phyloP scores from a whole-genome alignment of 2,888 invertebrate genomes.

The Salpingus planirostris region DNA sequence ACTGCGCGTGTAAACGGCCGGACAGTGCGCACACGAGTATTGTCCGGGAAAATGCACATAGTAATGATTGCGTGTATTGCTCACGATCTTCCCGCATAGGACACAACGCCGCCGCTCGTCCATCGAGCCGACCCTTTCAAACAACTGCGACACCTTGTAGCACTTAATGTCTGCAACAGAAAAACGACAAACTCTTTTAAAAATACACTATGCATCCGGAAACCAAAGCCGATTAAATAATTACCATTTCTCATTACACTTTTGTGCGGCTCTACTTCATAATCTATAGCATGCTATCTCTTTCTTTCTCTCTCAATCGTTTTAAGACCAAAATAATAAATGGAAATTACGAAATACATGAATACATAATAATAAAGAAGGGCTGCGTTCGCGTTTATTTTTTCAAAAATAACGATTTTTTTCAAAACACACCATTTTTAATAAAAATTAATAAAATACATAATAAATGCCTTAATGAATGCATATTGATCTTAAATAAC shows the following conservation, averaged over 20 bases:
- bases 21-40: slow-evolving; percentile 50
- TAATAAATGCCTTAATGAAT: slow-evolving; percentile 58
- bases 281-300: too few species aligned
- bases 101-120: slow-evolving; percentile 51
- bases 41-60: slow-evolving; percentile 53
- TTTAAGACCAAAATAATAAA: too few species aligned
- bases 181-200: slow-evolving; percentile 60
- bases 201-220: slow-evolving; percentile 66
- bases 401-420: too few species aligned
- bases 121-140: slow-evolving; percentile 49
- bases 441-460: slow-evolving; percentile 61
- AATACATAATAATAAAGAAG: too few species aligned
- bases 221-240: too few species aligned
- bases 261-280: too few species aligned
- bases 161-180: slow-evolving; percentile 48
- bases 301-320: too few species aligned
- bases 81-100: slow-evolving; percentile 53
- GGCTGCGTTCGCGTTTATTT: too few species aligned
- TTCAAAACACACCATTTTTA: slow-evolving; percentile 61
- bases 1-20: slow-evolving; percentile 51
- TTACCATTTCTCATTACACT: too few species aligned
- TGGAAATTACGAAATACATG: too few species aligned
- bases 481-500: slow-evolving; percentile 33
- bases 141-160: slow-evolving; percentile 49
- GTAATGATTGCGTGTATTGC: slow-evolving; percentile 53